Conservation (phyloP, 2,888 invertebrate species). For the Scaeva pyrastri region DNA sequence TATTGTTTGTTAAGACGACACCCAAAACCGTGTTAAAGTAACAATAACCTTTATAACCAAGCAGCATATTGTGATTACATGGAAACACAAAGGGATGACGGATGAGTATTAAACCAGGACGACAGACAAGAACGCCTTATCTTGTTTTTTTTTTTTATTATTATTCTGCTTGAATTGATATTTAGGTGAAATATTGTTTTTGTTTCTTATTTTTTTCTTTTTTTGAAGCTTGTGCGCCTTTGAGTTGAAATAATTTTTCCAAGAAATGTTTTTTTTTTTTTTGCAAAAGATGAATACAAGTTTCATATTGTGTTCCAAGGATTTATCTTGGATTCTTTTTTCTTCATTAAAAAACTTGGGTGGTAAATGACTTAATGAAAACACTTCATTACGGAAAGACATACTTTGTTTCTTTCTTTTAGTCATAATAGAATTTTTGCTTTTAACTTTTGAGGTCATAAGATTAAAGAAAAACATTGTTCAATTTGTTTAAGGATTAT, state of each 20-base stretch:
- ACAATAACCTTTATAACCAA: not conserved
- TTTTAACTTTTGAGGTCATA: too few species aligned
- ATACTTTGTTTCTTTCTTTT: too few species aligned
- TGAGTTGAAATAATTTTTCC: conserved; percentile 25
- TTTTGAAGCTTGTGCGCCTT: not conserved
- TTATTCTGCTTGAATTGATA: conserved; percentile 46
- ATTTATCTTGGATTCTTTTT: not conserved
- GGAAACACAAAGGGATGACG: conserved; percentile 55
- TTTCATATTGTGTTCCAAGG: conserved; percentile 39
- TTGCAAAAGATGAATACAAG: not conserved
- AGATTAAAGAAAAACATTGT: too few species aligned
- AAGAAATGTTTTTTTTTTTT: conserved; percentile 19
- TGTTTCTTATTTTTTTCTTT: not conserved
- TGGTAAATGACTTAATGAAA: conserved; percentile 6
- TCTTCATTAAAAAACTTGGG: conserved; percentile 3
- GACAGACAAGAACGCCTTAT: not conserved
- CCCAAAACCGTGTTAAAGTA: too few species aligned
- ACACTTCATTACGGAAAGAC: not conserved
- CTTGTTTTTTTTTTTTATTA: conserved; percentile 6
- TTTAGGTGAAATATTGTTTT: conserved; percentile 61
- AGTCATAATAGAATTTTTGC: too few species aligned
- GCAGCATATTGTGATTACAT: conserved; percentile 39
- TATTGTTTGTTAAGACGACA: not conserved
- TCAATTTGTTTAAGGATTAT: too few species aligned
- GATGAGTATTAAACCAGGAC: not conserved